A percentile compares a stretch with the other conserved stretches of the same genome.
Evolutionary conservation across 2,797 vertebrate genomes (phyloP).

Genomic region (Numenius phaeopus): DNA sequence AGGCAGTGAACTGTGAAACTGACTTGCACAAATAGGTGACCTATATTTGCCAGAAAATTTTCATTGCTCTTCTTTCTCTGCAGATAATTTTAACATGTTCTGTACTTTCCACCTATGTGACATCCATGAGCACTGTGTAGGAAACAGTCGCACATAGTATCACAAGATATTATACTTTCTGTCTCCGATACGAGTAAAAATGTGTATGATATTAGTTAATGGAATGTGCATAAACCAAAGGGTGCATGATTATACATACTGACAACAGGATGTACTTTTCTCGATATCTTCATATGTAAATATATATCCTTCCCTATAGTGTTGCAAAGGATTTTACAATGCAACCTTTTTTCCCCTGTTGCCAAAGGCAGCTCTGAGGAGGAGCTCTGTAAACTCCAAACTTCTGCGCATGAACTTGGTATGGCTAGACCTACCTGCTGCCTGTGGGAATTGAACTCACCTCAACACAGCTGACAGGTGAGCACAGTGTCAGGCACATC

Average conservation of each 20-base stretch:
- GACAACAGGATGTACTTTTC: neutral
- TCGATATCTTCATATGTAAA: neutral
- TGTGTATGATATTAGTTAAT: neutral
- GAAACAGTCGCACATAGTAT: neutral
- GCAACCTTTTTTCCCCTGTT: neutral
- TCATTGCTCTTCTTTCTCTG: neutral
- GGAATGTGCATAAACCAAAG: neutral
- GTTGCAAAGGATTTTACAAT: neutral
- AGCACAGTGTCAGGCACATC: neutral
- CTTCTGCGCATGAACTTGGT: neutral
- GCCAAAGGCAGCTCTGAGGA: neutral
- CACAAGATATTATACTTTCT: neutral
- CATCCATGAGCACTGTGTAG: neutral
- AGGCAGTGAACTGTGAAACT: slow-evolving; percentile 16
- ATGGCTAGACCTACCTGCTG: neutral
- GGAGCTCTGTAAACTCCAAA: neutral
- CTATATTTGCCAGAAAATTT: neutral
- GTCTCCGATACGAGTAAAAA: neutral
- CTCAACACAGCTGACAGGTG: neutral
- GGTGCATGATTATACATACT: neutral
- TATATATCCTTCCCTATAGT: neutral
- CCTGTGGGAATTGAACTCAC: neutral
- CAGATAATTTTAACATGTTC: neutral
- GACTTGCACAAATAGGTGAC: slow-evolving; percentile 32
- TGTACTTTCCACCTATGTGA: neutral